These are phyloP conservation scores for Equus przewalskii DNA, from an alignment of 2,113 vertebrate genomes.

Conservation along the genomic window DNA sequence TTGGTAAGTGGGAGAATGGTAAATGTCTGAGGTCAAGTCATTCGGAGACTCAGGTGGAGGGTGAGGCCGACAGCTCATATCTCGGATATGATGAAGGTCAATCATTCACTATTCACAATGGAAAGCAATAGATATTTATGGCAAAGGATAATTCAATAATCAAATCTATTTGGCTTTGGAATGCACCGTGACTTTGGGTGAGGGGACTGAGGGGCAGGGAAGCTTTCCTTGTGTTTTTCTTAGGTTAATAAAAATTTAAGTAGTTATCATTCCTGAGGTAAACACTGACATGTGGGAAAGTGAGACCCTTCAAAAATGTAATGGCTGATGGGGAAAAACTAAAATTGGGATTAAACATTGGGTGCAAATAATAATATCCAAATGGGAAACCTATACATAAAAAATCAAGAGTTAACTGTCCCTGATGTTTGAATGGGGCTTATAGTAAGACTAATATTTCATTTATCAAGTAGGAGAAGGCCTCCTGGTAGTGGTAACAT, in stretches of 20 bases:
- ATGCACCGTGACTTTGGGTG: background rate
- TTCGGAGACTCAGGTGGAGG: background rate
- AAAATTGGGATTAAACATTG: background rate
- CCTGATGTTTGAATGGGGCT: background rate
- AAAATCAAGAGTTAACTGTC: background rate
- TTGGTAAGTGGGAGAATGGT: background rate
- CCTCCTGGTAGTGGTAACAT: background rate
- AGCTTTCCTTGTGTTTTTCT: slow-evolving; percentile 23
- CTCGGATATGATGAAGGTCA: background rate
- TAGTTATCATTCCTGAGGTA: background rate
- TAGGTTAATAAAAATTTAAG: slow-evolving; percentile 36
- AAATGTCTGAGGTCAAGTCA: background rate
- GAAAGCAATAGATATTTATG: background rate
- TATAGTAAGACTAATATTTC: background rate
- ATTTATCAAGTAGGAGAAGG: background rate
- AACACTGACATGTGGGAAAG: background rate
- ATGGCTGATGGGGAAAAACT: background rate
- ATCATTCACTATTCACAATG: background rate
- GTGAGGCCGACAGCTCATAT: background rate
- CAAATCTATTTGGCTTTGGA: background rate
- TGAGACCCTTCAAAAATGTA: background rate
- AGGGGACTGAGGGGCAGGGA: background rate
- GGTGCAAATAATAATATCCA: slow-evolving; percentile 12
- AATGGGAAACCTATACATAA: background rate
- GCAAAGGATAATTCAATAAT: background rate